Evolutionary conservation across 1,140 invertebrate genomes (phyloP).

Genomic region (Papilio glaucus): DNA sequence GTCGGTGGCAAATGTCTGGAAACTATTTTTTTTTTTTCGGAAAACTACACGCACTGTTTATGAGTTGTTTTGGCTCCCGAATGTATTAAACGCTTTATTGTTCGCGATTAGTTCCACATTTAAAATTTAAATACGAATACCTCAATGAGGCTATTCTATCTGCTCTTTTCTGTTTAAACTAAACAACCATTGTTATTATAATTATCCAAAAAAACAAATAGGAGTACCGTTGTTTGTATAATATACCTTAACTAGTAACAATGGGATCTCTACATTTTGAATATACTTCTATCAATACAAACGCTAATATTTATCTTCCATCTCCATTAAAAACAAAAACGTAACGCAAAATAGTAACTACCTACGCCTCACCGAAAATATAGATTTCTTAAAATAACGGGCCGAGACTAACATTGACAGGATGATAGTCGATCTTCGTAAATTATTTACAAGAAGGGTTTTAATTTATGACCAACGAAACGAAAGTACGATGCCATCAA

Average conservation of each 20-base stretch:
- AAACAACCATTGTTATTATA: conserved; percentile 11
- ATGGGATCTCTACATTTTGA: background rate
- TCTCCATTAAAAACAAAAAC: background rate
- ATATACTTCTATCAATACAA: background rate
- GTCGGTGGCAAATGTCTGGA: conserved; percentile 69
- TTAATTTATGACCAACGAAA: background rate
- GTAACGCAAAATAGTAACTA: background rate
- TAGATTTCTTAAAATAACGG: too few relatives aligned
- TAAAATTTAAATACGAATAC: conserved; percentile 21
- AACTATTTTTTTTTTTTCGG: conserved; percentile 66
- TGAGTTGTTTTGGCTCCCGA: conserved; percentile 45
- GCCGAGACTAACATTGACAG: too few relatives aligned
- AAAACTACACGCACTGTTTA: conserved; percentile 58
- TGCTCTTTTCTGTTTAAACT: conserved; percentile 3
- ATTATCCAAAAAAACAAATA: conserved; percentile 4
- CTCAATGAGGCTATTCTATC: background rate
- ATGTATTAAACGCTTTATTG: conserved; percentile 27
- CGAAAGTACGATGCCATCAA: background rate
- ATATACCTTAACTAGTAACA: background rate
- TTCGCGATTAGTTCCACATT: conserved; percentile 33
- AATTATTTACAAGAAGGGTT: background rate
- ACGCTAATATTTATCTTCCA: background rate
- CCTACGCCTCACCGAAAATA: too few relatives aligned
- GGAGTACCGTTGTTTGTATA: background rate
- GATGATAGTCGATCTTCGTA: background rate